phyloP scores from a whole-genome alignment of 2,888 invertebrate species.

The Polia nebulosa region DNA sequence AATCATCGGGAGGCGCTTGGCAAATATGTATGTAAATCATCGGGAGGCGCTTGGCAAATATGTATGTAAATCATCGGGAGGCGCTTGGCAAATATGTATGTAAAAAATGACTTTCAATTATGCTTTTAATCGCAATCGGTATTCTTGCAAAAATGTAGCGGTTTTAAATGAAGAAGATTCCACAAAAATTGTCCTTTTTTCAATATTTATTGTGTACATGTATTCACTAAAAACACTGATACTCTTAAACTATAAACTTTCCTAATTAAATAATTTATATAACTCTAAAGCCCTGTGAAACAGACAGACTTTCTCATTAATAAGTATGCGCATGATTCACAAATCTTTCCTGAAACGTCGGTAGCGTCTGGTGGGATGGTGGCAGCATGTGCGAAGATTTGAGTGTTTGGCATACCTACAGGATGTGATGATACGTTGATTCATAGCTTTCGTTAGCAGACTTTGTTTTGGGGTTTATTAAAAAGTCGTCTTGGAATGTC shows the following conservation, averaged over 20 bases:
- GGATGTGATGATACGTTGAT: constrained; percentile 74
- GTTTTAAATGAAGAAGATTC: no score
- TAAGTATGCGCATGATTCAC: constrained; percentile 75
- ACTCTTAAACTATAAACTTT: neutral
- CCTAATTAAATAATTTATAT: neutral
- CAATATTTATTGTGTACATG: no score
- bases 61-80: no score
- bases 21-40: no score
- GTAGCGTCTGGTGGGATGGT: constrained; percentile 65
- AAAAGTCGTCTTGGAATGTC: constrained; percentile 37
- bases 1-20: no score
- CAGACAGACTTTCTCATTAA: constrained; percentile 50
- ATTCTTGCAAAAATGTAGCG: no score
- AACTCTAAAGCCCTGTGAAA: constrained; percentile 34
- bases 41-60: no score
- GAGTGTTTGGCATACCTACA: constrained; percentile 71
- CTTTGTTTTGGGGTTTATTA: constrained; percentile 36
- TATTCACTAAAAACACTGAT: no score
- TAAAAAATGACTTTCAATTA: no score
- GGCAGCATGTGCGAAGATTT: constrained; percentile 76
- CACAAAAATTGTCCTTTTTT: no score
- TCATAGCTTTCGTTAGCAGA: constrained; percentile 58
- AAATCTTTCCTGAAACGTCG: constrained; percentile 70
- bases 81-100: no score
- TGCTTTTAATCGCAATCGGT: no score